Base-by-base conservation (phyloP, 2,113 vertebrate species). In the Motacilla tschutschensis region DNA sequence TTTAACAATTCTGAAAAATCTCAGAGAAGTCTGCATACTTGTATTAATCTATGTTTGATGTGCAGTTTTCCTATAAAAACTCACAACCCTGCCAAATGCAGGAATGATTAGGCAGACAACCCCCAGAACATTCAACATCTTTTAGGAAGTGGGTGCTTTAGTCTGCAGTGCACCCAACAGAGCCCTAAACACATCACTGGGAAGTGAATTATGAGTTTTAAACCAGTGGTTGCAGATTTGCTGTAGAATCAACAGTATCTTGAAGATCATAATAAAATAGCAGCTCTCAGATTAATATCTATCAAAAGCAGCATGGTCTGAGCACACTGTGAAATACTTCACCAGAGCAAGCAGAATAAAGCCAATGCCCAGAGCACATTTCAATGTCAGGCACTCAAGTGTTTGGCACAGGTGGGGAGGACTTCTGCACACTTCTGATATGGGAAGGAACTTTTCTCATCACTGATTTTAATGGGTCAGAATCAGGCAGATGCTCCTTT, bases 41-140 rank as follows among this genome's bases (percentile, higher is more conserved):
- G 14, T 10, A 73, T 33, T 41, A 65, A 82, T 35, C 44, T 5
- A 6, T 40, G 18, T 46, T 76, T 73, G 58, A 62, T 19, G 8
- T 8, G 12, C 6, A 57, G 28, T 53, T 82, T 79, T 90, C n/a
- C 43, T 38, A 41, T 25, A 67, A 75, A 62, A 16, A 5, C 11
- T 3, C 11, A 43, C 14, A 78, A 60, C 11, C 2, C 54, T 60
- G 14, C 10, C 14, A 72, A 41, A 31, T 29, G 36, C 33, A 83
- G 66, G 60, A 67, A 74, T 33, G 1, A 57, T 48, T 26, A 75
- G 7, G n/a, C 9, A 2, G 26, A 35, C 0, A 5, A 28, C 9
- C 25, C 46, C 33, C 16, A 51, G 25, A 73, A 40, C 24, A 80
- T 25, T 63, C 16, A 77, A 17, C 0, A 3, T 10, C 36, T 80